These are phyloP conservation scores for Sphaeridia pumilis DNA, from an alignment of 2,888 invertebrate species.

Conservation along the genomic window DNA sequence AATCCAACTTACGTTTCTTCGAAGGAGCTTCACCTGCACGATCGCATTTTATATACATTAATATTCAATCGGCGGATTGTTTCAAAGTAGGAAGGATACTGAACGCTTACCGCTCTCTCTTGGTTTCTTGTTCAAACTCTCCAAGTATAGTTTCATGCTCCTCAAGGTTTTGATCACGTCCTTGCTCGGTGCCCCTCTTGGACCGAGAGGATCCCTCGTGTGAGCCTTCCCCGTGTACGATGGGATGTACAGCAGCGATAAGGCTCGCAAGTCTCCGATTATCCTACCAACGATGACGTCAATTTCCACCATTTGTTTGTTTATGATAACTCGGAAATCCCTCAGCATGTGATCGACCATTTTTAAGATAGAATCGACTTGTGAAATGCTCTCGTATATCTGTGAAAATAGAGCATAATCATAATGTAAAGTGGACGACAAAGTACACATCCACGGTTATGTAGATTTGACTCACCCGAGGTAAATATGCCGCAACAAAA, in stretches of 20 bases:
- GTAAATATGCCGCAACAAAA: constrained; percentile 78
- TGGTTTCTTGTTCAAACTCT: constrained; percentile 12
- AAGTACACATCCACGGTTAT: background rate
- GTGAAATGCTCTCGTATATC: constrained; percentile 29
- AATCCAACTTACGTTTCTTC: constrained; percentile 28
- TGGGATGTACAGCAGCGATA: constrained; percentile 46
- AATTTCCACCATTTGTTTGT: constrained; percentile 25
- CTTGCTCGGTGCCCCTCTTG: constrained; percentile 26
- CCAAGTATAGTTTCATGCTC: constrained; percentile 25
- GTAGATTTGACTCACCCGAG: constrained; percentile 52
- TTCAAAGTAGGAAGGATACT: no score
- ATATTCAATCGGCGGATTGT: no score
- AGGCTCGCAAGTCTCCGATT: constrained; percentile 47
- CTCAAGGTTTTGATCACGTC: constrained; percentile 22
- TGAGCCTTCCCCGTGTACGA: constrained; percentile 31
- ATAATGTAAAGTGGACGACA: background rate
- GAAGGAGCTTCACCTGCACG: constrained; percentile 20
- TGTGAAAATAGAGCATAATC: constrained; percentile 7
- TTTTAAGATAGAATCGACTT: constrained; percentile 26
- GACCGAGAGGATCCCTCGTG: constrained; percentile 25
- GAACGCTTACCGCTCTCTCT: background rate
- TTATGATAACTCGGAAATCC: constrained; percentile 24
- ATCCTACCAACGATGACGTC: constrained; percentile 25
- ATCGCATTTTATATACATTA: no score
- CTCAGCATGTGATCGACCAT: constrained; percentile 18